Evolutionary conservation across 2,888 invertebrate species (phyloP), one percentile per base, ranked within the genome.

Genomic region (Tuberolachnus salignus): DNA sequence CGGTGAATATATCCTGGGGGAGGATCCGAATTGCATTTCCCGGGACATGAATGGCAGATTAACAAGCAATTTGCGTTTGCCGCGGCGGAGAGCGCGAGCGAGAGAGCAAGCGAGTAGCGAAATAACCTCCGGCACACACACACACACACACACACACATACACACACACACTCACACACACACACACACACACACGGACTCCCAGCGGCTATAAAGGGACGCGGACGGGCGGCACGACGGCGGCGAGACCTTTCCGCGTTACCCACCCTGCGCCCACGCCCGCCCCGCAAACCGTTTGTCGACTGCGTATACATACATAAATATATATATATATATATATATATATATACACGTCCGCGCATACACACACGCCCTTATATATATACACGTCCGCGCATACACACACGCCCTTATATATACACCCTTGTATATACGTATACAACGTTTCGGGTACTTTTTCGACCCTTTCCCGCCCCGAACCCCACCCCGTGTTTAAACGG

Each of bases 21-120:
- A 69, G 78, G 78, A 78, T 78, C 78, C 78, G 69, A 78, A 78
- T 78, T 69, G 78, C 67, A 69, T 78, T 78, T 78, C 67, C 78
- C 78, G 69, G 78, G 69, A 69, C 78, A 61, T 78, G 78, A 78
- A 78, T 78, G 78, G 78, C 69, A 78, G 78, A 78, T 78, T 78
- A 80, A 80, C 80, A 71, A 71, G 81, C 80, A 82, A 80, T 82
- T 81, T 81, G 81, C 81, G 67, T 69, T 78, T 69, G 59, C 19
- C 59, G 59, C 78, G 49, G 49, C 71, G 80, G 46, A 4, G 34
- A 34, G 71, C 80, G 67, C 80, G 73, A 34, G 57, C 6, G 55
- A 14, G 44, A 34, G 34, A 34, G 71, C 80, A 6, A 6, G 73
- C n/a, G 57, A 10, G 55, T 14, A 26, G 66, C 8, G 53, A 14